Base-by-base conservation (phyloP, 2,113 vertebrate genomes). In the Aegithalos caudatus region DNA sequence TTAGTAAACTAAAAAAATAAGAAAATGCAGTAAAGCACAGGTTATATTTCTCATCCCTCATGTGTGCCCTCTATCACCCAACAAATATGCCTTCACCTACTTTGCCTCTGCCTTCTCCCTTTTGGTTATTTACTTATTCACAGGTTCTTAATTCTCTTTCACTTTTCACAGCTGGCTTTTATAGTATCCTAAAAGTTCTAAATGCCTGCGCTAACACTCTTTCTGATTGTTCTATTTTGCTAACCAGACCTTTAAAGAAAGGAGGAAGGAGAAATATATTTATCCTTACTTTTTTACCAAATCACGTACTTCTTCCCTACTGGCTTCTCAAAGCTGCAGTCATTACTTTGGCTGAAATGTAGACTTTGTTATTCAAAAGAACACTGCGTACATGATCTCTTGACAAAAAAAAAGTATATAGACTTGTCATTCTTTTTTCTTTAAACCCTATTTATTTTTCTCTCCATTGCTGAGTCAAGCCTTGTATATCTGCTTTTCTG, bases 401-500 rank as follows among this genome's bases (percentile, higher is more conserved):
- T 53, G 31, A 51, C 44, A 57, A 31, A 56, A 70, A n/a, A n/a
- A 84, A 84, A 40, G 51, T 31, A 17, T 24, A 28, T 18, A 35
- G 37, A 74, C 3, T 29, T 82, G 33, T 71, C 8, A 31, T 91
- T 56, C 73, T 60, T 66, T 60, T 94, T 88, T 70, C 45, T 61
- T 92, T 81, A 53, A 35, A n/a, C 8, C 25, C 25, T 71, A 95
- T 79, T 53, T 84, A 77, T 57, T 51, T 90, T 94, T 97, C 37
- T 96, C 96, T 16, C 95, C 35, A 4, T 88, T 97, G 40, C 86
- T 98, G 90, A 97, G 96, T 73, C 96, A 97, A 95, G 94, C 79
- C 8, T 29, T 98, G 72, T 97, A 84, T 51, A 97, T 95, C 91
- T 97, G 97, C 77, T 98, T 98, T 98, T 98, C 91, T 97, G 96